A percentile compares a stretch with the other conserved stretches of the same genome.
Evolutionary conservation across 1,140 invertebrate species (phyloP).

Genomic region (Cotesia chilonis): DNA sequence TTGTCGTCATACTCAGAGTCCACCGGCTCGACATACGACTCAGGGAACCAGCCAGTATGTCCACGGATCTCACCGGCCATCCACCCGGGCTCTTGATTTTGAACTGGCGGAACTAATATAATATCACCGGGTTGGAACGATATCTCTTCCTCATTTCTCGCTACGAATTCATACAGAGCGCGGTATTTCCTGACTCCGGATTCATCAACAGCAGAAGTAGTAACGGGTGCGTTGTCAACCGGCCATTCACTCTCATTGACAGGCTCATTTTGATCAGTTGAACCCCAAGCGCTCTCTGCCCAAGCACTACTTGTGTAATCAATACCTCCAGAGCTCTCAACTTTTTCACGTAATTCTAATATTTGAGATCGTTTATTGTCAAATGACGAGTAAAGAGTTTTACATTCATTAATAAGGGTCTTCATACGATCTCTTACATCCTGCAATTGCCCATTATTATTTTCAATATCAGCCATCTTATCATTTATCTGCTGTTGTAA

Average conservation of each 20-base stretch:
- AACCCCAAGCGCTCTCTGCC: conserved; percentile 51
- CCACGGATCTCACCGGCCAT: conserved; percentile 89
- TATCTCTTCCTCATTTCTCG: conserved; percentile 92
- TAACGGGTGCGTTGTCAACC: conserved; percentile 56
- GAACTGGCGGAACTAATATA: conserved; percentile 84
- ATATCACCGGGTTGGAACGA: conserved; percentile 94
- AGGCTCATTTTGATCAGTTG: conserved; percentile 59
- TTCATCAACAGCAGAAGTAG: conserved; percentile 53
- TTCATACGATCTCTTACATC: conserved; percentile 73
- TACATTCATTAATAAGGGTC: conserved; percentile 69
- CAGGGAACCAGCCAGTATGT: conserved; percentile 96
- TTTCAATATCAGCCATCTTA: conserved; percentile 84
- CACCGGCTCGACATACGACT: conserved; percentile 92
- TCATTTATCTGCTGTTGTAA: conserved; percentile 76
- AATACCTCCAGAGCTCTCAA: conserved; percentile 29
- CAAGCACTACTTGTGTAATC: conserved; percentile 50
- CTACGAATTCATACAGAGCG: conserved; percentile 93
- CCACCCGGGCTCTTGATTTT: conserved; percentile 97
- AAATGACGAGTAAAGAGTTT: conserved; percentile 68
- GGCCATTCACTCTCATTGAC: conserved; percentile 65
- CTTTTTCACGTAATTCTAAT: conserved; percentile 50
- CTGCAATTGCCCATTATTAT: conserved; percentile 79
- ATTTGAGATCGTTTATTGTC: conserved; percentile 68
- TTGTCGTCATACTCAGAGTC: conserved; percentile 56
- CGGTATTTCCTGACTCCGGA: conserved; percentile 78